phyloP scores from a whole-genome alignment of 1,140 invertebrate genomes.

The Dendrolimus punctatus region DNA sequence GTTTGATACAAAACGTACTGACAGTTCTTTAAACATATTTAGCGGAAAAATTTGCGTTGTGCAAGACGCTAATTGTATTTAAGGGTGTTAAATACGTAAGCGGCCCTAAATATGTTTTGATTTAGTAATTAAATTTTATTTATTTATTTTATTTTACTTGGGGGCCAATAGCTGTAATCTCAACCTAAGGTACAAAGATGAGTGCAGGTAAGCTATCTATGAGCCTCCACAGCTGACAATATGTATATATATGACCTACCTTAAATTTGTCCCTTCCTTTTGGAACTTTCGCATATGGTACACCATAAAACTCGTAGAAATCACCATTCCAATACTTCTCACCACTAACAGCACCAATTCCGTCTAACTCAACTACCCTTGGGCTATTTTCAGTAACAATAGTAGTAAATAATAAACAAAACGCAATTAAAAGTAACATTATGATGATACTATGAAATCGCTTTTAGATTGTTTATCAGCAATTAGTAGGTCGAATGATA shows the following conservation, averaged over 20 bases:
- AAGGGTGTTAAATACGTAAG: too few species aligned
- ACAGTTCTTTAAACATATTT: too few species aligned
- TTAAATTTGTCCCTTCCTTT: slow-evolving; percentile 46
- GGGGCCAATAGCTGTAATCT: too few species aligned
- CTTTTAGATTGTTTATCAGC: slow-evolving; percentile 10
- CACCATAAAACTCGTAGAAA: slow-evolving; percentile 51
- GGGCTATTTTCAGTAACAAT: slow-evolving; percentile 20
- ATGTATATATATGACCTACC: slow-evolving; percentile 22
- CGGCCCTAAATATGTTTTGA: too few species aligned
- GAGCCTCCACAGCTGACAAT: not conserved
- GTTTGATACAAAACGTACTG: too few species aligned
- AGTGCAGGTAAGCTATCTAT: too few species aligned
- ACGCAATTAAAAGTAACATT: slow-evolving; percentile 22
- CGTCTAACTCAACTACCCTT: slow-evolving; percentile 31
- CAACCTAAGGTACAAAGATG: too few species aligned
- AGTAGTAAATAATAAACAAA: slow-evolving; percentile 23
- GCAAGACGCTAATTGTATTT: too few species aligned
- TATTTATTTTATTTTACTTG: too few species aligned
- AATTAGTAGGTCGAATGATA: slow-evolving; percentile 9
- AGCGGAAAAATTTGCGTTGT: too few species aligned
- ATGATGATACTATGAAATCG: slow-evolving; percentile 6
- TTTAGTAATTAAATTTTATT: too few species aligned
- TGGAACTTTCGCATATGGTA: slow-evolving; percentile 48
- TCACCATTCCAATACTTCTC: slow-evolving; percentile 57
- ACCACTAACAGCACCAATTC: slow-evolving; percentile 32